phyloP scores from a whole-genome alignment of 2,113 vertebrate genomes.

The Cacatua alba region DNA sequence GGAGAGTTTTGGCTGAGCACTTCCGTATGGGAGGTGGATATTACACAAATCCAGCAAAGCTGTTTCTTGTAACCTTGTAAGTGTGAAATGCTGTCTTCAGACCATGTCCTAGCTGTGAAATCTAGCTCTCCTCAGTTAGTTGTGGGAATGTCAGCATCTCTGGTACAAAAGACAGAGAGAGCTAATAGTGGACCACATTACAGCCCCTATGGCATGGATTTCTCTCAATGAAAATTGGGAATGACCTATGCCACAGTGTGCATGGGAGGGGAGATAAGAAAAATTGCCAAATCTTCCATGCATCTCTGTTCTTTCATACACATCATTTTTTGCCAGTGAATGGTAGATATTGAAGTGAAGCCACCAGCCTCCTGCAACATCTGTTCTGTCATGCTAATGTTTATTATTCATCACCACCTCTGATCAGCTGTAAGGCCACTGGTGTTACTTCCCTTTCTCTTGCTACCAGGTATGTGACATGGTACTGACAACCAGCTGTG shows the following conservation, averaged over 20 bases:
- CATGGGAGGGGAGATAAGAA: neutral
- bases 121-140: neutral
- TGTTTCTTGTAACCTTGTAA: neutral
- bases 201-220: neutral
- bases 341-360: neutral
- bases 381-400: neutral
- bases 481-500: neutral
- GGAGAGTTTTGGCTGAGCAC: neutral
- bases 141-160: neutral
- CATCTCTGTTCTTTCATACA: neutral
- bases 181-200: neutral
- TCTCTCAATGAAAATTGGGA: neutral
- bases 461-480: neutral
- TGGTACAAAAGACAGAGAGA: neutral
- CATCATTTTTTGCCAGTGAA: neutral
- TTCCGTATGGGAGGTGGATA: neutral
- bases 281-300: neutral
- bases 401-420: conserved; percentile 4
- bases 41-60: neutral
- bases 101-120: neutral
- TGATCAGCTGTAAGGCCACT: neutral
- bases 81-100: neutral
- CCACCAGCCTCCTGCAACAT: conserved; percentile 3
- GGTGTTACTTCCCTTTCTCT: neutral
- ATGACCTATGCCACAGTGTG: accelerated